Conservation (phyloP, 1,140 invertebrate genomes). For the Pseudomyrmex sp. region DNA sequence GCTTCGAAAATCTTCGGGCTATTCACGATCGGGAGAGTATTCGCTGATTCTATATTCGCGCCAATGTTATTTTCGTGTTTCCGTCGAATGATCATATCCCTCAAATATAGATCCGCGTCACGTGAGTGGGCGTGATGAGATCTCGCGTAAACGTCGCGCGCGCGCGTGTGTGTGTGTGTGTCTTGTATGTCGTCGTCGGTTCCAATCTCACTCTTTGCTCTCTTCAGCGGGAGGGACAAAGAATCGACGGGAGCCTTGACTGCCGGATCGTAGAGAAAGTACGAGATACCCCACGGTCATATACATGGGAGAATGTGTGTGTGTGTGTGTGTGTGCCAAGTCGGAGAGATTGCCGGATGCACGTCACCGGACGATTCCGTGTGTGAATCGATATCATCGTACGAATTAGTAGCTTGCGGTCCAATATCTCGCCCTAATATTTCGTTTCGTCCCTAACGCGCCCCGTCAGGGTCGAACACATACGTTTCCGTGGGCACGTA, state of each 20-base stretch:
- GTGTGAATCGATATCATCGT: constrained; percentile 72
- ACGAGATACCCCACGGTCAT: not conserved
- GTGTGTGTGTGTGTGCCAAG: not conserved
- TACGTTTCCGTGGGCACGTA: constrained; percentile 21
- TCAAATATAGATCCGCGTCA: constrained; percentile 55
- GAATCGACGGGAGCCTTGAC: constrained; percentile 44
- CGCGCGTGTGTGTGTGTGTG: not conserved
- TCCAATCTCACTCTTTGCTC: not conserved
- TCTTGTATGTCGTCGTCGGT: constrained; percentile 25
- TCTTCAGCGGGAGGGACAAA: constrained; percentile 31
- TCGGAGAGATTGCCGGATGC: constrained; percentile 68
- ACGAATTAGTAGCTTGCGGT: constrained; percentile 80
- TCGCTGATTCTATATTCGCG: constrained; percentile 33
- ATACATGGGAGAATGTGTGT: not conserved
- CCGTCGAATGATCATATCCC: constrained; percentile 46
- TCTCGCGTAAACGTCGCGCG: constrained; percentile 35
- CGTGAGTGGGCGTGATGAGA: constrained; percentile 65
- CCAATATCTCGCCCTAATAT: constrained; percentile 80
- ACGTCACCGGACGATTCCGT: constrained; percentile 70
- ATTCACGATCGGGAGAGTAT: not conserved
- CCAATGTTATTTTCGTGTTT: constrained; percentile 57
- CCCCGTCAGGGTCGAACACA: constrained; percentile 26
- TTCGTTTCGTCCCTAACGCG: constrained; percentile 50
- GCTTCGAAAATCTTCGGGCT: not conserved
- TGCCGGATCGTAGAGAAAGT: constrained; percentile 8